Evolutionary conservation across 2,797 vertebrate species (phyloP), one percentile per base, ranked within the genome.

Genomic region (Syngnathus acus): DNA sequence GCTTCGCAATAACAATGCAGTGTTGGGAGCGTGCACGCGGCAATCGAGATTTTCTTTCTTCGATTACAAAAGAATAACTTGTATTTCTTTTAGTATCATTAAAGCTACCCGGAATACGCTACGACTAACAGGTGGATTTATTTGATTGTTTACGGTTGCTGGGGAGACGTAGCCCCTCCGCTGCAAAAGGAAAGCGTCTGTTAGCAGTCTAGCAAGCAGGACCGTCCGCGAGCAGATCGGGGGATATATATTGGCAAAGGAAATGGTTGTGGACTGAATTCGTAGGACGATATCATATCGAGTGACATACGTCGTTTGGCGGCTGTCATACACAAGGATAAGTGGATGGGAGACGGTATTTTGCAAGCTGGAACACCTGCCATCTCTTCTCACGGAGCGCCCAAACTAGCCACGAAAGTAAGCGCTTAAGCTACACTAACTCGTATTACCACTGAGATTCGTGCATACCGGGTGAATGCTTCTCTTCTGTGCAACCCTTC

Each of bases 1-100:
- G 77, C 2, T 67, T 87, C 9, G 21, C 55, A 80, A 76, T 66
- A 89, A 89, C 86, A 88, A 89, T 90, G 72, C 85, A 78, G 83
- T 86, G 85, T 82, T 85, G 87, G 84, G 79, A 79, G 81, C 79
- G 77, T 32, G 79, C 89, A 86, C 87, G 82, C 88, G 86, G 87
- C 75, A 88, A 82, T 82, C 78, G 91, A 89, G 10, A 16, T 43
- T 62, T 62, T 62, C 38, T 42, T 10, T n/a, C 17, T 14, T 43
- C 42, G 40, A 14, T 42, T 40, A 43, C 14, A 4, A 21, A 43
- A 62, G 3, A 45, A 21, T 6, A 21, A 9, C 11, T 16, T 45
- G 43, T 14, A 2, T 43, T 2, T 62, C 6, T n/a, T 9, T 62
- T 43, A 16, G 1, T 4, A 23, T 16, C 42, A 23, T 23, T 45